A percentile compares a stretch with the other conserved stretches of the same genome.
These are phyloP conservation scores for Psephotus haematonotus DNA, from an alignment of 2,113 vertebrate genomes.

Conservation along the genomic window DNA sequence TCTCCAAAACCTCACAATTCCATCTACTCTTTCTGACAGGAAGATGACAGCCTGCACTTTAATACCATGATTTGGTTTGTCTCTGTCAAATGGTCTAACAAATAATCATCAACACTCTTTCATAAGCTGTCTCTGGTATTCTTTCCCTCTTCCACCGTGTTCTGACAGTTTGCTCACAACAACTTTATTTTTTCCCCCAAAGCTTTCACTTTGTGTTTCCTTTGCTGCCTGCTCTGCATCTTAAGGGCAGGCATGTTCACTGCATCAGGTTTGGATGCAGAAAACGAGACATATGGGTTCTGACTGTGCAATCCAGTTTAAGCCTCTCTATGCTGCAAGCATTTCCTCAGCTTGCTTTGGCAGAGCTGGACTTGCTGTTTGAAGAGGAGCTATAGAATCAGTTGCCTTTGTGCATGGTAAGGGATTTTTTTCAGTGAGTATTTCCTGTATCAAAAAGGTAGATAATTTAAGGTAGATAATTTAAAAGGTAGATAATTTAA, in stretches of 20 bases:
- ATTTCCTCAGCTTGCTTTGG: slow-evolving; percentile 8
- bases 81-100: neutral
- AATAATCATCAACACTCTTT: neutral
- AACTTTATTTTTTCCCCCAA: neutral
- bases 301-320: neutral
- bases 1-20: neutral
- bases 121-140: neutral
- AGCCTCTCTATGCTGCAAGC: neutral
- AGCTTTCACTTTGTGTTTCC: neutral
- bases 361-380: neutral
- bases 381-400: neutral
- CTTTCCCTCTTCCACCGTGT: neutral
- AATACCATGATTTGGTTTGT: neutral
- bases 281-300: neutral
- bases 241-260: neutral
- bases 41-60: neutral
- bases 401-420: neutral
- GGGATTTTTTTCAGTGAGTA: neutral
- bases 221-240: neutral
- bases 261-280: neutral
- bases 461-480: neutral
- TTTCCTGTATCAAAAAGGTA: neutral
- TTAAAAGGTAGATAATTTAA: neutral
- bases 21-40: neutral
- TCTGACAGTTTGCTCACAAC: neutral